Percentiles rank a stretch among this genome's conserved stretches.
Conservation (phyloP, 2,797 vertebrate genomes). For the Oryzias sinensis region DNA sequence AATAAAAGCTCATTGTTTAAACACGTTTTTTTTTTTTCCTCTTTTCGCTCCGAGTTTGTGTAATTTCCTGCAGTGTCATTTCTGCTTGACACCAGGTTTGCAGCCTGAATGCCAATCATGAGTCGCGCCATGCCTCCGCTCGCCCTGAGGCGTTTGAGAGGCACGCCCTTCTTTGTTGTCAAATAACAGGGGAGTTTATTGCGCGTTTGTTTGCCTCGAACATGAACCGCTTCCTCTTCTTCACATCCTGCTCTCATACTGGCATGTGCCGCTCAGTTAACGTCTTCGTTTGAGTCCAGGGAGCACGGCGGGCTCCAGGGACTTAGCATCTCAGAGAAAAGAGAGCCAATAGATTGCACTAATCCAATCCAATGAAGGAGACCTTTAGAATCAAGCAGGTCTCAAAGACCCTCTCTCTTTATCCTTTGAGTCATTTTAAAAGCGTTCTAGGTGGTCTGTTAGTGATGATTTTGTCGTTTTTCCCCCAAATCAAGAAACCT, state of each 20-base stretch:
- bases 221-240: constrained; percentile 27
- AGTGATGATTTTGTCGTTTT: too few species aligned
- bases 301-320: constrained; percentile 41
- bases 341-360: constrained; percentile 35
- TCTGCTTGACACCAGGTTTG: constrained; percentile 4
- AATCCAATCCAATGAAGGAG: constrained; percentile 33
- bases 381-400: constrained; percentile 28
- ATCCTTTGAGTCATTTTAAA: too few species aligned
- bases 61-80: neutral
- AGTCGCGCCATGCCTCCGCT: too few species aligned
- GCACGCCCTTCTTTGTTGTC: constrained; percentile 22
- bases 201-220: constrained; percentile 26
- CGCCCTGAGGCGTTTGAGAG: constrained; percentile 1
- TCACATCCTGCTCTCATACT: constrained; percentile 33
- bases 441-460: too few species aligned
- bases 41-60: neutral
- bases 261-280: constrained; percentile 47
- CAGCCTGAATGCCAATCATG: neutral
- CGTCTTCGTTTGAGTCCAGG: constrained; percentile 44
- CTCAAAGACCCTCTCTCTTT: neutral
- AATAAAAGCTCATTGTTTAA: neutral
- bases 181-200: constrained; percentile 21
- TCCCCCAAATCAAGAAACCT: too few species aligned
- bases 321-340: constrained; percentile 47
- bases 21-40: neutral